phyloP scores from a whole-genome alignment of 2,888 invertebrate species.

The Neoscelio sp. region DNA sequence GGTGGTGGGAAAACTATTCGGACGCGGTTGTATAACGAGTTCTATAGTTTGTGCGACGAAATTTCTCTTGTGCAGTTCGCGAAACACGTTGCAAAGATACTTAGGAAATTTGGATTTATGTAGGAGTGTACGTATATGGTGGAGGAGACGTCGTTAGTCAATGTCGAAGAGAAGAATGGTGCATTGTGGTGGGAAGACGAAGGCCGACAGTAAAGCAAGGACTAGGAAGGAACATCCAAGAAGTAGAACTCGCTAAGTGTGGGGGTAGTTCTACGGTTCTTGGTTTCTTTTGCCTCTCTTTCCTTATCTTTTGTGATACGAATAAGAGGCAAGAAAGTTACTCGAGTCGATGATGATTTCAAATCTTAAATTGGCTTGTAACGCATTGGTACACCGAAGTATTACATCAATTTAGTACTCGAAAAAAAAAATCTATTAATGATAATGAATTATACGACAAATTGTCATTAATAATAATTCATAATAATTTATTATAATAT shows the following conservation, averaged over 20 bases:
- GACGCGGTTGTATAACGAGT: slow-evolving; percentile 55
- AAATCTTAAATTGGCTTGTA: slow-evolving; percentile 27
- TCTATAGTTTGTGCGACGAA: slow-evolving; percentile 63
- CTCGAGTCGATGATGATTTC: slow-evolving; percentile 71
- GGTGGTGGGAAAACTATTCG: slow-evolving; percentile 55
- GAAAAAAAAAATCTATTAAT: no score
- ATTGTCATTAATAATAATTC: no score
- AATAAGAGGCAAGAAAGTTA: slow-evolving; percentile 69
- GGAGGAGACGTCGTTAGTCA: slow-evolving; percentile 76
- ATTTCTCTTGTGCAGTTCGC: slow-evolving; percentile 61
- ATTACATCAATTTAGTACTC: no score
- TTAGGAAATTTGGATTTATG: slow-evolving; percentile 68
- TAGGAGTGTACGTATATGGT: slow-evolving; percentile 63
- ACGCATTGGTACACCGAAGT: no score
- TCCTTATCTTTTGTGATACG: slow-evolving; percentile 67
- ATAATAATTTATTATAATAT: no score
- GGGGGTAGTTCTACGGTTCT: slow-evolving; percentile 65
- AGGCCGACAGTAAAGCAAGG: slow-evolving; percentile 66
- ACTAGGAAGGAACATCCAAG: slow-evolving; percentile 73
- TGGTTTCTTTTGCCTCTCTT: slow-evolving; percentile 70
- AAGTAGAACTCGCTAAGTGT: slow-evolving; percentile 72
- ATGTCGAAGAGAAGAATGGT: slow-evolving; percentile 77
- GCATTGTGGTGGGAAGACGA: slow-evolving; percentile 74
- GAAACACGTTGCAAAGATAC: slow-evolving; percentile 67
- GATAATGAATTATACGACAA: no score